Conservation (phyloP, 2,113 vertebrate species). For the Syngnathus scovelli region DNA sequence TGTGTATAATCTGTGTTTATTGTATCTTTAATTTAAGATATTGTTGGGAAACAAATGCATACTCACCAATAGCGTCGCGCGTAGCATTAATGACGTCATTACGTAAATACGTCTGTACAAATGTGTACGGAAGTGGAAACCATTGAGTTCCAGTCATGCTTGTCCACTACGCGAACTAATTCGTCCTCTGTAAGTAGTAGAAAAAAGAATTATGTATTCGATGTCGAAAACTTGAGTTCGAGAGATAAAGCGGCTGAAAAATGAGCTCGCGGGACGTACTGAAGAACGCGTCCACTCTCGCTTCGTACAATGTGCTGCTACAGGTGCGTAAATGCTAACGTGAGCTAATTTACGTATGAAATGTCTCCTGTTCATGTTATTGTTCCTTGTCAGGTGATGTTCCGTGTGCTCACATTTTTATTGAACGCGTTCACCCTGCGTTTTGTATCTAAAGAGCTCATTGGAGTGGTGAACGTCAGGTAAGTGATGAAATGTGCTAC, state of each 20-base stretch:
- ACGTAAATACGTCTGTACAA: conserved; percentile 8
- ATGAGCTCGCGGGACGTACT: conserved; percentile 71
- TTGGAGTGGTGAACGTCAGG: conserved; percentile 93
- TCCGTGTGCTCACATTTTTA: conserved; percentile 83
- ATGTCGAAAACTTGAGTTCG: neutral
- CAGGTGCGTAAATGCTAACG: conserved; percentile 54
- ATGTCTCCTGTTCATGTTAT: neutral
- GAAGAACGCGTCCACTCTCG: conserved; percentile 62
- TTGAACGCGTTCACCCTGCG: conserved; percentile 92
- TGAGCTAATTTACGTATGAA: neutral
- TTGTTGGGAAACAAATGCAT: too few relatives aligned
- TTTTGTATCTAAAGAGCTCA: conserved; percentile 86
- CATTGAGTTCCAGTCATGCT: neutral
- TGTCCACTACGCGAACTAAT: neutral
- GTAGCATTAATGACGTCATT: conserved; percentile 28
- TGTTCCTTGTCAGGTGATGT: conserved; percentile 75
- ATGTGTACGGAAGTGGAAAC: conserved; percentile 58
- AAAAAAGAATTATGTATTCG: neutral
- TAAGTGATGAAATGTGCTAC: conserved; percentile 37
- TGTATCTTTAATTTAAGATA: neutral
- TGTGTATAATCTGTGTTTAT: neutral
- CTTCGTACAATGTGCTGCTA: conserved; percentile 71
- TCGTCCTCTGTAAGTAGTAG: neutral
- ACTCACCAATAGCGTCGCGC: neutral
- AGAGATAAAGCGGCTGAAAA: conserved; percentile 5